Evolutionary conservation across 2,888 invertebrate genomes (phyloP).

Genomic region (Drosophila bunnanda): DNA sequence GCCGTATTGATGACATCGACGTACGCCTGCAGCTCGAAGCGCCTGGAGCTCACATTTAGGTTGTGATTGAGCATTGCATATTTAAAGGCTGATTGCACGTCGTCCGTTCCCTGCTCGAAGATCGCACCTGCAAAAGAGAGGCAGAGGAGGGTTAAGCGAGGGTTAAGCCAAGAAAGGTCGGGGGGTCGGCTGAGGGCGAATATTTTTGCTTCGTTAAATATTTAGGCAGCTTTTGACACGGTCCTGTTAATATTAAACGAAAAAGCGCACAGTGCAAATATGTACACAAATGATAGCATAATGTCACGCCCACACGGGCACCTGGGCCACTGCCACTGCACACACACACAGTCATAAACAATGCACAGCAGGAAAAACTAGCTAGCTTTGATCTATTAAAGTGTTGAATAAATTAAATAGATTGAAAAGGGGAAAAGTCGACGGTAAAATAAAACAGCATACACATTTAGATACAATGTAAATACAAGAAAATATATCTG

Average conservation of each 20-base stretch:
- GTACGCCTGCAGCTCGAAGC: slow-evolving; percentile 94
- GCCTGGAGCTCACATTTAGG: slow-evolving; percentile 91
- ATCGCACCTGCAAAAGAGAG: slow-evolving; percentile 90
- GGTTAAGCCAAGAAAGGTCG: not conserved
- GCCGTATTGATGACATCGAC: slow-evolving; percentile 97
- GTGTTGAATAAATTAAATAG: not conserved
- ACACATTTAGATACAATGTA: not conserved
- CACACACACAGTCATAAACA: slow-evolving; percentile 17
- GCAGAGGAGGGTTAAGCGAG: slow-evolving; percentile 20
- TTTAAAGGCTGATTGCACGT: slow-evolving; percentile 95
- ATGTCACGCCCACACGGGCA: slow-evolving; percentile 41
- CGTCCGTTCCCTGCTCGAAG: slow-evolving; percentile 96
- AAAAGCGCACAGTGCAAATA: slow-evolving; percentile 71
- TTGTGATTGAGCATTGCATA: slow-evolving; percentile 95
- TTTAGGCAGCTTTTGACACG: slow-evolving; percentile 76
- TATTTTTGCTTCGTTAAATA: slow-evolving; percentile 74
- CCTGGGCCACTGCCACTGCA: slow-evolving; percentile 20
- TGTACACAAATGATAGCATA: slow-evolving; percentile 73
- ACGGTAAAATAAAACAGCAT: not conserved
- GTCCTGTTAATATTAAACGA: slow-evolving; percentile 75
- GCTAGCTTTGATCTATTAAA: not conserved
- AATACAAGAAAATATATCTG: not conserved
- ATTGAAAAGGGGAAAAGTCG: fast-evolving
- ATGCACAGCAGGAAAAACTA: not conserved
- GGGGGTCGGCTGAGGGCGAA: slow-evolving; percentile 18